Evolutionary conservation across 2,888 invertebrate species (phyloP).

Genomic region (Phytoseiulus persimilis): DNA sequence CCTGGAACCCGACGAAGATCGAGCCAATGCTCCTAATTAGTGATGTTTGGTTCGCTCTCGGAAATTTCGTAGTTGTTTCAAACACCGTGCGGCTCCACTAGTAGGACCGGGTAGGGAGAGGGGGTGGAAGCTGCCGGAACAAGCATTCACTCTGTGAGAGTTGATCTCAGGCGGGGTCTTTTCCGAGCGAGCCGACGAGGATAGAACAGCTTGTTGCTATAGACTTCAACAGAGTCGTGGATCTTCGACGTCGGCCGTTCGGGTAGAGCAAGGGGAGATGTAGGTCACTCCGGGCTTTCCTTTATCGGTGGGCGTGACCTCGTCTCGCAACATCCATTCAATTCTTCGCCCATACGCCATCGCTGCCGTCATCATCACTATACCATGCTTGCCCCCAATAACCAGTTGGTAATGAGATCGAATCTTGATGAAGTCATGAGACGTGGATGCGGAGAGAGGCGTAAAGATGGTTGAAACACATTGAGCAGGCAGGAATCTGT

Average conservation of each 20-base stretch:
- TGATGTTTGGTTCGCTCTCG: no score
- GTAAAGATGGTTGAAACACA: no score
- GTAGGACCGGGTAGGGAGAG: no score
- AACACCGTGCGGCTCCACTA: no score
- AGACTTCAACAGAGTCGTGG: not conserved
- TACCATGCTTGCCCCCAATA: not conserved
- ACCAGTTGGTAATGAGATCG: not conserved
- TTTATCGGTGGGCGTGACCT: not conserved
- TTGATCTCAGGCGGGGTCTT: not conserved
- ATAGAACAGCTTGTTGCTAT: not conserved
- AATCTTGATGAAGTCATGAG: not conserved
- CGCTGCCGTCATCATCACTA: not conserved
- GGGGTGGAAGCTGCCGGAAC: no score
- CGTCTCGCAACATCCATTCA: not conserved
- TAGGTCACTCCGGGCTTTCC: not conserved
- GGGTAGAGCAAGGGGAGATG: not conserved
- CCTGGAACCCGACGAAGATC: no score
- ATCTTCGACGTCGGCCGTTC: not conserved
- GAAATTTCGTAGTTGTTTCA: no score
- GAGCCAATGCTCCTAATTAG: no score
- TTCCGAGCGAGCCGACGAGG: not conserved
- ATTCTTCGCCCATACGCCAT: not conserved
- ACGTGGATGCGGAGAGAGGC: not conserved
- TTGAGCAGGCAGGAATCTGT: no score
- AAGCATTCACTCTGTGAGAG: no score